phyloP scores from a whole-genome alignment of 2,797 vertebrate genomes.

The Tragelaphus oryx region DNA sequence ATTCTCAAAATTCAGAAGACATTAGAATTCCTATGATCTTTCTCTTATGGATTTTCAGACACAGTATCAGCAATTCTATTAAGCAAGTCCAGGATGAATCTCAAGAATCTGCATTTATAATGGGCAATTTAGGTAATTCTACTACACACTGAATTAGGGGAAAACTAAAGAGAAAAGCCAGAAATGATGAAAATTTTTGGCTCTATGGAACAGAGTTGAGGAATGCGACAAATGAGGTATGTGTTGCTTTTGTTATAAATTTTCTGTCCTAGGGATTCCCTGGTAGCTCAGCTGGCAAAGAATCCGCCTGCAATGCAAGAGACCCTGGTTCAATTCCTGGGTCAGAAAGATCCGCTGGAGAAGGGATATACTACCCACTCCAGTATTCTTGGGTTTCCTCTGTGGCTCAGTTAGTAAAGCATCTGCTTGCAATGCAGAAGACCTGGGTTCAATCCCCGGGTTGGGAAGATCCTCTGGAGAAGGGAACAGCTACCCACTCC shows the following conservation, averaged over 20 bases:
- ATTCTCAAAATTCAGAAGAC: not conserved
- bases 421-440: not conserved
- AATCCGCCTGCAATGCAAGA: not conserved
- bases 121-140: not conserved
- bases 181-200: not conserved
- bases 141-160: not conserved
- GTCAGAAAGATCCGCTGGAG: not conserved
- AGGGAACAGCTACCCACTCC: not conserved
- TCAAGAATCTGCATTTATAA: not conserved
- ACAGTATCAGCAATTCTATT: not conserved
- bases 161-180: not conserved
- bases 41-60: not conserved
- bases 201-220: not conserved
- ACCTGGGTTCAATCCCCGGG: not conserved
- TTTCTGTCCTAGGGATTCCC: not conserved
- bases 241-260: not conserved
- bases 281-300: not conserved
- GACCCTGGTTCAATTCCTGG: not conserved
- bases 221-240: not conserved
- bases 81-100: conserved; percentile 14
- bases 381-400: not conserved
- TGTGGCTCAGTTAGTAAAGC: not conserved
- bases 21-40: not conserved
- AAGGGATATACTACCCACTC: not conserved
- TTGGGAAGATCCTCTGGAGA: not conserved